Percentiles rank a stretch among this genome's conserved stretches.
Evolutionary conservation across 2,888 invertebrate genomes (phyloP).

Genomic region (Cantharis rustica): DNA sequence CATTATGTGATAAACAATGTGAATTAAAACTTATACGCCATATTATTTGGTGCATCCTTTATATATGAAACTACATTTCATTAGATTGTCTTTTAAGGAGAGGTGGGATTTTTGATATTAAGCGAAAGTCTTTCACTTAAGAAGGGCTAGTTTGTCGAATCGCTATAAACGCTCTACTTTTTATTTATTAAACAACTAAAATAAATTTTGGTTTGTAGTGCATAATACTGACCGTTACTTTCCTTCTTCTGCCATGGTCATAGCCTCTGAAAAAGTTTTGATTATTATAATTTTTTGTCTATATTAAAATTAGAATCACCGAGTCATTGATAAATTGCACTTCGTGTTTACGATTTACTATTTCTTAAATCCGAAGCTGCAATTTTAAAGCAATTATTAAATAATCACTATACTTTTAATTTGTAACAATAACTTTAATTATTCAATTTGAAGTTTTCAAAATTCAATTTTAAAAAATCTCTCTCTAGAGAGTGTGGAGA

Average conservation of each 20-base stretch:
- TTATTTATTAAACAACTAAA: neutral
- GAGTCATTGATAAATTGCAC: neutral
- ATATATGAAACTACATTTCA: neutral
- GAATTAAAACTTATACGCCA: neutral
- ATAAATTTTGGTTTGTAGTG: neutral
- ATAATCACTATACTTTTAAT: neutral
- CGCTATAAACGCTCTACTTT: neutral
- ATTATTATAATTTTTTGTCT: neutral
- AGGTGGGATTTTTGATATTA: neutral
- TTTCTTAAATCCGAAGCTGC: neutral
- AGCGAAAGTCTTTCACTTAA: slow-evolving; percentile 4
- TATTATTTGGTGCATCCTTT: neutral
- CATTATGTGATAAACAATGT: neutral
- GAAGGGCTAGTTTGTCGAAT: neutral
- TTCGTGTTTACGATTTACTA: neutral
- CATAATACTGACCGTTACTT: neutral
- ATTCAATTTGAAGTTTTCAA: neutral
- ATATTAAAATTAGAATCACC: neutral
- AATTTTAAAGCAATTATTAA: neutral
- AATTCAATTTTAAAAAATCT: neutral
- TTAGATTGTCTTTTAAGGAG: neutral
- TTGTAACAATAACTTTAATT: neutral
- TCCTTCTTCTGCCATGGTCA: neutral
- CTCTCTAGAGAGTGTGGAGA: no score
- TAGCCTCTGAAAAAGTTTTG: neutral